Conservation (phyloP, 2,888 invertebrate species). For the Caenorhabditis sp. region DNA sequence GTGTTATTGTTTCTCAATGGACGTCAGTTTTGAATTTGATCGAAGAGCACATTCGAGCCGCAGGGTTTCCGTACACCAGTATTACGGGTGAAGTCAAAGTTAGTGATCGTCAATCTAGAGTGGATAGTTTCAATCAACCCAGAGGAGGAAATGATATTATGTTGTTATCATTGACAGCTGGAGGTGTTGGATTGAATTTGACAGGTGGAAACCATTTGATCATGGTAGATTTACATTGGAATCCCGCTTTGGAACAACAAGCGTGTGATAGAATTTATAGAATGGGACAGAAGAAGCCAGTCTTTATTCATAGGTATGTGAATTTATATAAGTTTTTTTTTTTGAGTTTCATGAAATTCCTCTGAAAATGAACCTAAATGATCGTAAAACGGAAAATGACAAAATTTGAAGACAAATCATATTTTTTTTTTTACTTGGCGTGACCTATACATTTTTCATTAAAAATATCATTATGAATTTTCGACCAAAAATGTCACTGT, state of each 20-base stretch:
- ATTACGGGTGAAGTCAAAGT: constrained; percentile 81
- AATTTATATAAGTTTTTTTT: too few species aligned
- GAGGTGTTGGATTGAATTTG: constrained; percentile 92
- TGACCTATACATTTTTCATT: too few species aligned
- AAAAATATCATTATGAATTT: too few species aligned
- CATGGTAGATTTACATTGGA: constrained; percentile 90
- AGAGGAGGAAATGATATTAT: constrained; percentile 76
- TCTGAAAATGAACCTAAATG: too few species aligned
- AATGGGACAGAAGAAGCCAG: constrained; percentile 84
- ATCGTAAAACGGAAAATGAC: neutral
- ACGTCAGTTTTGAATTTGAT: constrained; percentile 82
- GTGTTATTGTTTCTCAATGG: constrained; percentile 90
- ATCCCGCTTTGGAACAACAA: constrained; percentile 92
- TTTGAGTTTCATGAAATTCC: too few species aligned
- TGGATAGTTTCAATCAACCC: constrained; percentile 80
- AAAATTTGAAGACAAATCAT: neutral
- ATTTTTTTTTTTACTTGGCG: too few species aligned
- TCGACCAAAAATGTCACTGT: too few species aligned
- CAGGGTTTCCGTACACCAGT: constrained; percentile 73
- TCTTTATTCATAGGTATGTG: constrained; percentile 83
- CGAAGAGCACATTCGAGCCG: constrained; percentile 76
- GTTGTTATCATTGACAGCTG: constrained; percentile 87
- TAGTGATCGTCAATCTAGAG: constrained; percentile 69
- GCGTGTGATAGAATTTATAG: constrained; percentile 92
- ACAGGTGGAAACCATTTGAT: constrained; percentile 90